Evolutionary conservation across 2,797 vertebrate species (phyloP), one percentile per base, ranked within the genome.

Genomic region (Dromococcyx pavoninus): DNA sequence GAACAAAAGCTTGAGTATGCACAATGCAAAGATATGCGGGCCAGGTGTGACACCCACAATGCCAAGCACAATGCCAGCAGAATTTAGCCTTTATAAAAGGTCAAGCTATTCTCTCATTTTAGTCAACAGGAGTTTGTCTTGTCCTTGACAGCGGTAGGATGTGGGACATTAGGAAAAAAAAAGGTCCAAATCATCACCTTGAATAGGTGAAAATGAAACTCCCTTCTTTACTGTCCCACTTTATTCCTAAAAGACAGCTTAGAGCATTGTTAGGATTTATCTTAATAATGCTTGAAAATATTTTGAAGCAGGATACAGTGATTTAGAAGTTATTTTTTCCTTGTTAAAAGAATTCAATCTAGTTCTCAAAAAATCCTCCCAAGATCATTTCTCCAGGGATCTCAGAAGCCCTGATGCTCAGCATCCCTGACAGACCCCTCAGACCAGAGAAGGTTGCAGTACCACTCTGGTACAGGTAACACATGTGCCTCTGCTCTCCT

Each of bases 351-450:
- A 94, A 75, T 19, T 58, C 46, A 86, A 67, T 84, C 58, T 39
- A 53, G 35, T 41, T 83, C 82, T 80, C 4, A 24, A 48, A 77
- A 24, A 58, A 16, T 56, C 88, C 72, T 76, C n/a, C 76, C 74
- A 50, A 85, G 65, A 82, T 76, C 65, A 44, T 91, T 93, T 96
- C 84, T 30, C 72, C 56, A 30, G 77, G 80, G 69, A 89, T 75
- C 61, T 78, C 54, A 46, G 75, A 62, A 91, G 77, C 66, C 48
- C 73, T 72, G 89, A 79, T 91, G 80, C 84, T 93, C 85, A 94
- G 80, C 89, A 94, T 65, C 39, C 56, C 65, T 62, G 87, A n/a
- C 62, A 54, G 57, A 82, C 3, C 41, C 70, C 6, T 46, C 51
- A 37, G 73, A 84, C 43, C 79, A 56, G 74, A 4, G 48, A 33